Evolutionary conservation across 2,888 invertebrate species (phyloP).

Genomic region (Agrochola lota): DNA sequence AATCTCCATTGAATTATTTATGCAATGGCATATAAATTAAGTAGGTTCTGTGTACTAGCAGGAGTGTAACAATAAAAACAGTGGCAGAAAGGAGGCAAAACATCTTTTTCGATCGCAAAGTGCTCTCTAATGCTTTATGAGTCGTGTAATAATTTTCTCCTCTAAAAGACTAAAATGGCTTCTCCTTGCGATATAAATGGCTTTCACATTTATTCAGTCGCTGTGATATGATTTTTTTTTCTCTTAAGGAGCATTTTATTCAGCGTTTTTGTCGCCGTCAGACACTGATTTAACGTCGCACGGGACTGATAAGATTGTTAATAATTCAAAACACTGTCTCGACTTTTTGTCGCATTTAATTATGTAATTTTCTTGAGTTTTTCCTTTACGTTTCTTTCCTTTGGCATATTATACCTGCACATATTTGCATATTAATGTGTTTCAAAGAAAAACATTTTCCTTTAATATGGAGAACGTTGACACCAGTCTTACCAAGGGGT

Average conservation of each 20-base stretch:
- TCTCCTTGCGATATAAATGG: constrained; percentile 38
- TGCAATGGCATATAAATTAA: no score
- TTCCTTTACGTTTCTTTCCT: background rate
- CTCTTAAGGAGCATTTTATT: constrained; percentile 46
- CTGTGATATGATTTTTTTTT: constrained; percentile 50
- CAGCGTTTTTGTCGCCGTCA: constrained; percentile 13
- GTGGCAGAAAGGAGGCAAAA: no score
- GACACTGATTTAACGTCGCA: constrained; percentile 47
- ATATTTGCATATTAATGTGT: background rate
- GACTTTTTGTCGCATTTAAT: constrained; percentile 40
- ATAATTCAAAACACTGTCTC: constrained; percentile 41
- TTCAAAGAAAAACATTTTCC: background rate
- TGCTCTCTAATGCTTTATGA: no score
- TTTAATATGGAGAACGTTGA: background rate
- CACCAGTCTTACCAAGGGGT: no score
- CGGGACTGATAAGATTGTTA: constrained; percentile 52
- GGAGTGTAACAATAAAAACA: no score
- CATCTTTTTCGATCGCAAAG: no score
- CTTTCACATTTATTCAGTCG: constrained; percentile 50
- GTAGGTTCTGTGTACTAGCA: no score
- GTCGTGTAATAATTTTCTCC: constrained; percentile 15
- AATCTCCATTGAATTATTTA: no score
- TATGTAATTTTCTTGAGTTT: constrained; percentile 16
- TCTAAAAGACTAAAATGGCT: constrained; percentile 31
- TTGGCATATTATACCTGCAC: background rate